phyloP scores from a whole-genome alignment of 2,797 vertebrate species.

The Acrossocheilus wenchowensis region DNA sequence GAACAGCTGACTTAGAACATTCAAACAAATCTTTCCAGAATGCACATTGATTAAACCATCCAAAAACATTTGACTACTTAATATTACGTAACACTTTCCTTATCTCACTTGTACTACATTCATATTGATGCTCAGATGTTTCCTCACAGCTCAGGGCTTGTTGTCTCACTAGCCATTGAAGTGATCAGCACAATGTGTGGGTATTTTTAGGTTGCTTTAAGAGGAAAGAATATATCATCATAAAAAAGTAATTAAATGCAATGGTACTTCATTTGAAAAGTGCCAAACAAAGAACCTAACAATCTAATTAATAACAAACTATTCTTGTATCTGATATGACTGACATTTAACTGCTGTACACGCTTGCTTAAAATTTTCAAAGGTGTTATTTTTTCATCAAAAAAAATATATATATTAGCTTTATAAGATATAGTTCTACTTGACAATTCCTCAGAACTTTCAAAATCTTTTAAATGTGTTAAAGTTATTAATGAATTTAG shows the following conservation, averaged over 20 bases:
- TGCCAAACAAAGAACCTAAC: not conserved
- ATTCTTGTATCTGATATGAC: not conserved
- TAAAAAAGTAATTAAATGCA: not conserved
- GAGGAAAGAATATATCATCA: not conserved
- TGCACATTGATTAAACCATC: slow-evolving; percentile 2
- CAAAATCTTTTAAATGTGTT: not conserved
- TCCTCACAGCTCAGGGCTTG: not conserved
- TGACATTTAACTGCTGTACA: not conserved
- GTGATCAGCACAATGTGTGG: not conserved
- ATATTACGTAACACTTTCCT: not conserved
- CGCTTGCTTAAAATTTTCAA: not conserved
- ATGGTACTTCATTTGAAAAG: not conserved
- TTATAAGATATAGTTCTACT: not conserved
- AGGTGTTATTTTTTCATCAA: not conserved
- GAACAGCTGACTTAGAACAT: not conserved
- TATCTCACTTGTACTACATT: slow-evolving; percentile 1
- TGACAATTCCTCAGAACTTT: not conserved
- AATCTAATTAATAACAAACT: not conserved
- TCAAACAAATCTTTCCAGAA: not conserved
- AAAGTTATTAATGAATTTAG: not conserved
- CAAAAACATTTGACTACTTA: not conserved
- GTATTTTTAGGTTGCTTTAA: not conserved
- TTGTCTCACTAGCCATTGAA: not conserved
- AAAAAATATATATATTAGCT: not conserved
- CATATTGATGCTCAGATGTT: not conserved